Conservation (phyloP, 1,140 invertebrate species). For the Drosophila kanapiae region DNA sequence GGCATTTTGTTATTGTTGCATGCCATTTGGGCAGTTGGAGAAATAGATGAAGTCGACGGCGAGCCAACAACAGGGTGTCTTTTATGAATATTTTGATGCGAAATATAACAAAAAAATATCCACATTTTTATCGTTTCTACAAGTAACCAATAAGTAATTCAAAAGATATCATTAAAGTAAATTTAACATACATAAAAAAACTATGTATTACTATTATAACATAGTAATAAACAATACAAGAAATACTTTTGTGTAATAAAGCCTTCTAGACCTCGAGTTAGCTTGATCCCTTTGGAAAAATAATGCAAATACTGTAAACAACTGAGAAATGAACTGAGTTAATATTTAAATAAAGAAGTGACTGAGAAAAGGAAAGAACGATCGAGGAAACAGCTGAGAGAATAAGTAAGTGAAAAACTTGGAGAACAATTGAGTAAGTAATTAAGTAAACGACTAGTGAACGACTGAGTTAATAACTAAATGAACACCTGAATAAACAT, state of each 20-base stretch:
- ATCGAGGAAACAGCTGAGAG: background rate
- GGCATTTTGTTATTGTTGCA: slow-evolving; percentile 58
- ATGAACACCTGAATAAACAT: background rate
- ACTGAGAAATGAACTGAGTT: too few species aligned
- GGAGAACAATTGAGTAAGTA: background rate
- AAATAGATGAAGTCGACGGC: slow-evolving; percentile 32
- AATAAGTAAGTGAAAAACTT: background rate
- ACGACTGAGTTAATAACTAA: background rate
- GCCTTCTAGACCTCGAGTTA: too few species aligned
- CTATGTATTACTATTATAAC: too few species aligned
- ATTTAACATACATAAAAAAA: too few species aligned
- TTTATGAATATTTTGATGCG: background rate
- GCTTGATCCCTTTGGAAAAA: too few species aligned
- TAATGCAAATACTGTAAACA: too few species aligned
- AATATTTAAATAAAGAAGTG: background rate
- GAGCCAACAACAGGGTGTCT: slow-evolving; percentile 19
- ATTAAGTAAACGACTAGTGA: background rate
- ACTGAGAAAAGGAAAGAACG: background rate
- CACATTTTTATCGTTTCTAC: too few species aligned
- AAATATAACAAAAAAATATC: background rate
- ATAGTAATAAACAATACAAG: too few species aligned
- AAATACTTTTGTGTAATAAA: too few species aligned
- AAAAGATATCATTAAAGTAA: too few species aligned
- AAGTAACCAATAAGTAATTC: too few species aligned
- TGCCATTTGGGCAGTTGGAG: slow-evolving; percentile 48